Conservation (phyloP, 2,888 invertebrate species). For the Caenorhabditis japonica region DNA sequence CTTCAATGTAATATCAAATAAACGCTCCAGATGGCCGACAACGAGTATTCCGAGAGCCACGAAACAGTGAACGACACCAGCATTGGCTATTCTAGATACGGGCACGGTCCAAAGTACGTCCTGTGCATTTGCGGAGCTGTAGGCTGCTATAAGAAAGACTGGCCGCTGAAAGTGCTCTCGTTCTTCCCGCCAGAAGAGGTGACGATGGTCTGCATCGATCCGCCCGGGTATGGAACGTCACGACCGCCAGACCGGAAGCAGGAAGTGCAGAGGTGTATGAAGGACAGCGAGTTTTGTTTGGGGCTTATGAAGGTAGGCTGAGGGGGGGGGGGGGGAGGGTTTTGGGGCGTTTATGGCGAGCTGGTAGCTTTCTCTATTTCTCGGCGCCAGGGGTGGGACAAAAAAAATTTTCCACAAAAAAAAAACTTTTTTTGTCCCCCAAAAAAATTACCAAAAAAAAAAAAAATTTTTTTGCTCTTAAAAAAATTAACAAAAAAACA, state of each 20-base stretch:
- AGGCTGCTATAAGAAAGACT: conserved; percentile 74
- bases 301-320: conserved; percentile 71
- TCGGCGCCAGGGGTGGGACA: too few relatives aligned
- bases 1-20: too few relatives aligned
- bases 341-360: too few relatives aligned
- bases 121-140: conserved; percentile 67
- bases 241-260: conserved; percentile 74
- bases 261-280: conserved; percentile 73
- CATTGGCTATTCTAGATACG: conserved; percentile 65
- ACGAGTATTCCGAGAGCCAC: conserved; percentile 42
- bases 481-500: too few relatives aligned
- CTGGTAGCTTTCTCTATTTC: too few relatives aligned
- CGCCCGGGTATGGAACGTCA: conserved; percentile 71
- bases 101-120: conserved; percentile 60
- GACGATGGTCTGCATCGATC: conserved; percentile 76
- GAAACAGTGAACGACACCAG: conserved; percentile 54
- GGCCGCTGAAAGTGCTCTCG: conserved; percentile 69
- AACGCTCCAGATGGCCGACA: too few relatives aligned
- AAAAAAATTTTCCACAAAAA: too few relatives aligned
- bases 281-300: conserved; percentile 72
- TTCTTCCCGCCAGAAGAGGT: conserved; percentile 70
- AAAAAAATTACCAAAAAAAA: too few relatives aligned
- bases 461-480: too few relatives aligned
- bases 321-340: too few relatives aligned
- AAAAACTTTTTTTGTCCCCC: too few relatives aligned